These are phyloP conservation scores for Parambassis ranga DNA, from an alignment of 2,797 vertebrate species.

Conservation along the genomic window DNA sequence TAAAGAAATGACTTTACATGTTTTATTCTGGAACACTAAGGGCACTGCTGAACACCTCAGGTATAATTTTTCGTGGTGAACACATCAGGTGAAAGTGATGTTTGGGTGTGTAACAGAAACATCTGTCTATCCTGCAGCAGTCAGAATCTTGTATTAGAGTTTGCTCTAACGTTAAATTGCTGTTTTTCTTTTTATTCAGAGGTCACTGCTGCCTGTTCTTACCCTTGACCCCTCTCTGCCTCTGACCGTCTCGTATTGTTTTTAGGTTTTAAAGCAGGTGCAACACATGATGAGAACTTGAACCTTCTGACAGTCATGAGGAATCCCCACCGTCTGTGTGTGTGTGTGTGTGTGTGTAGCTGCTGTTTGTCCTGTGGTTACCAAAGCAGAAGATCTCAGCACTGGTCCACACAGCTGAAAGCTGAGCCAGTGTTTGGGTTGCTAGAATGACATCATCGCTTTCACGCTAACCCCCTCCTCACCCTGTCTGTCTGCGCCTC, in stretches of 20 bases:
- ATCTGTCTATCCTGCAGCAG: no score
- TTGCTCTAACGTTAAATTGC: no score
- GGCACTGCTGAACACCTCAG: no score
- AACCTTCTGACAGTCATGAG: background rate
- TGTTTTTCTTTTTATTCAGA: background rate
- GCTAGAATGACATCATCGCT: slow-evolving; percentile 72
- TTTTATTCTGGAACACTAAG: no score
- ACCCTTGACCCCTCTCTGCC: background rate
- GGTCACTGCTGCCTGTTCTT: no score
- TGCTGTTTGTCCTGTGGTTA: slow-evolving; percentile 50
- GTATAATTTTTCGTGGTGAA: no score
- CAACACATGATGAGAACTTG: background rate
- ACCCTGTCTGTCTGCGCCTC: background rate
- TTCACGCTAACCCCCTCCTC: slow-evolving; percentile 16
- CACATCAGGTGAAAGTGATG: no score
- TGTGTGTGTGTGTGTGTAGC: accelerated
- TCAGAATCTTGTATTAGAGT: no score
- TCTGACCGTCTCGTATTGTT: background rate
- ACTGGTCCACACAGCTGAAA: slow-evolving; percentile 55
- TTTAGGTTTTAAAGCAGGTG: background rate
- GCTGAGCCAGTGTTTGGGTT: slow-evolving; percentile 64
- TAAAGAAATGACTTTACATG: no score
- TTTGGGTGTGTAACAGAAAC: no score
- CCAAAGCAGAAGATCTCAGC: slow-evolving; percentile 64
- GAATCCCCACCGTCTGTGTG: background rate